phyloP scores from a whole-genome alignment of 2,797 vertebrate species.

The Coreius guichenoti region DNA sequence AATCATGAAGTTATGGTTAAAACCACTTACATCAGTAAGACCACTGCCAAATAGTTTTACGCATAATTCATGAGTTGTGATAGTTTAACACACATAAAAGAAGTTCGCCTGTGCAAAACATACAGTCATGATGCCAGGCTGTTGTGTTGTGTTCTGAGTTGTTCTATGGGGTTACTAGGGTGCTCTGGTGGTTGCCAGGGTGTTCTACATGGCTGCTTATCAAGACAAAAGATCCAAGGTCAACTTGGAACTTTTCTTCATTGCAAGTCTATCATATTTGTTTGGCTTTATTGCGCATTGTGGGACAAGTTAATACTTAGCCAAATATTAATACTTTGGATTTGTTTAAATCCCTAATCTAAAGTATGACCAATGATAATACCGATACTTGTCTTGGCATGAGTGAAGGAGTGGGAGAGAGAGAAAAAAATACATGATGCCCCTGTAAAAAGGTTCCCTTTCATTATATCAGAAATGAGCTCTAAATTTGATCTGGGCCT shows the following conservation, averaged over 20 bases:
- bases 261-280: background rate
- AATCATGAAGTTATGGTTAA: background rate
- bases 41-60: background rate
- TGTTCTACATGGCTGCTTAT: background rate
- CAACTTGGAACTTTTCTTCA: background rate
- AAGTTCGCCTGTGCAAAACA: background rate
- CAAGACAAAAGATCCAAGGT: background rate
- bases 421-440: background rate
- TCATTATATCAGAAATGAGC: slow-evolving; percentile 5
- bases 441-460: background rate
- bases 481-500: background rate
- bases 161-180: background rate
- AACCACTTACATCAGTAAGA: background rate
- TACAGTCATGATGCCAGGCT: background rate
- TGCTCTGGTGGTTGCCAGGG: background rate
- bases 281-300: background rate
- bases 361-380: background rate
- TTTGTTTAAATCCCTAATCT: background rate
- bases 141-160: background rate
- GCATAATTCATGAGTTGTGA: background rate
- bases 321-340: background rate
- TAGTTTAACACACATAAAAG: background rate
- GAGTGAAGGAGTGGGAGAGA: slow-evolving; percentile 11
- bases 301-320: background rate
- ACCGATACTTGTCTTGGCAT: background rate